These are phyloP conservation scores for Chymomyza costata DNA, from an alignment of 1,140 invertebrate species.

Conservation along the genomic window DNA sequence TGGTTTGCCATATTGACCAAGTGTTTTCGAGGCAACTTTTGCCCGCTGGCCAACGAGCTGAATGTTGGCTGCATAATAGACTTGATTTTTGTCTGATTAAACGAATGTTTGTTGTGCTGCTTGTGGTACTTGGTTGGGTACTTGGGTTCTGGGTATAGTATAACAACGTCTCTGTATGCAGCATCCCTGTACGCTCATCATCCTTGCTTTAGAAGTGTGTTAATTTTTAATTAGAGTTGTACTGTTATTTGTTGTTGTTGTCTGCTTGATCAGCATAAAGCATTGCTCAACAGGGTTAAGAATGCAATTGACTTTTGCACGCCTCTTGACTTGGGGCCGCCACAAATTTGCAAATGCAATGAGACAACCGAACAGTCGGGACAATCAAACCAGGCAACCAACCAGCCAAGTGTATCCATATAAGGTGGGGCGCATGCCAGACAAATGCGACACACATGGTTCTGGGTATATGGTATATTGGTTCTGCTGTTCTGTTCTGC, in stretches of 20 bases:
- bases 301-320: slow-evolving; percentile 72
- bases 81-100: slow-evolving; percentile 70
- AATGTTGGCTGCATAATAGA: slow-evolving; percentile 58
- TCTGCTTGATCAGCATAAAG: slow-evolving; percentile 44
- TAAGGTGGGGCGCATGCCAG: slow-evolving; percentile 38
- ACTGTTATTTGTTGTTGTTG: slow-evolving; percentile 61
- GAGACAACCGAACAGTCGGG: slow-evolving; percentile 30
- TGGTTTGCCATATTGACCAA: slow-evolving; percentile 36
- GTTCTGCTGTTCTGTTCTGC: not conserved
- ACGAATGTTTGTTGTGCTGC: slow-evolving; percentile 45
- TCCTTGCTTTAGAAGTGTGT: slow-evolving; percentile 56
- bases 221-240: slow-evolving; percentile 73
- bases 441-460: slow-evolving; percentile 32
- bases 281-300: slow-evolving; percentile 52
- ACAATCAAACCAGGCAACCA: slow-evolving; percentile 7
- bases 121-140: not conserved
- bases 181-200: too few relatives aligned
- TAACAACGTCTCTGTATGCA: too few relatives aligned
- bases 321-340: slow-evolving; percentile 59
- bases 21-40: slow-evolving; percentile 4
- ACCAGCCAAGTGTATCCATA: slow-evolving; percentile 31
- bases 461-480: not conserved
- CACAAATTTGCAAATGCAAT: slow-evolving; percentile 68
- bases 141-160: too few relatives aligned
- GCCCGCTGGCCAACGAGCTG: slow-evolving; percentile 19